phyloP scores from a whole-genome alignment of 2,888 invertebrate species.

The Patella caerulea region DNA sequence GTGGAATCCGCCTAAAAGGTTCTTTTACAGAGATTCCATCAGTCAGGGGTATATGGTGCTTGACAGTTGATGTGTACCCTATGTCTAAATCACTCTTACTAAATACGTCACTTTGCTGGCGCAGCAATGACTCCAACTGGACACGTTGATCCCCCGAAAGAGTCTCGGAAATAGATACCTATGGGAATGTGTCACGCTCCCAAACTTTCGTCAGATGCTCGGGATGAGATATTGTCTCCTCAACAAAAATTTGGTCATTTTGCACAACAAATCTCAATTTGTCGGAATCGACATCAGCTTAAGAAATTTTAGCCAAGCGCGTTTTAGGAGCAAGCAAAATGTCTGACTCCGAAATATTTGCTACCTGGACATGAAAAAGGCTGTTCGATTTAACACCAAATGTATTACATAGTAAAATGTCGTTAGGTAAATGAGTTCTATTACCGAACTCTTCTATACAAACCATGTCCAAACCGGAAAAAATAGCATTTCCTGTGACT shows the following conservation, averaged over 20 bases:
- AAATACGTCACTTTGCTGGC: slow-evolving; percentile 14
- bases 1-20: slow-evolving; percentile 25
- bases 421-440: neutral
- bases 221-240: neutral
- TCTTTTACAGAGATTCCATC: slow-evolving; percentile 18
- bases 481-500: slow-evolving; percentile 13
- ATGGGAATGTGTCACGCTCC: neutral
- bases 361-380: neutral
- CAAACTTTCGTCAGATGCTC: neutral
- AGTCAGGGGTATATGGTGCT: slow-evolving; percentile 16
- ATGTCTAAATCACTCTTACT: slow-evolving; percentile 17
- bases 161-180: neutral
- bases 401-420: neutral
- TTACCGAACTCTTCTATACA: neutral
- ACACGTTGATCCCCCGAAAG: neutral
- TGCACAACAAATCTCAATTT: neutral
- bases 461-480: neutral
- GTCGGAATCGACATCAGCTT: neutral
- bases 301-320: neutral
- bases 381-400: neutral
- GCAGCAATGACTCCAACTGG: neutral
- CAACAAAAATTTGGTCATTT: neutral
- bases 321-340: neutral
- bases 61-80: slow-evolving; percentile 24
- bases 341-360: neutral